phyloP scores from a whole-genome alignment of 1,140 invertebrate species.

The Philotrypesis tridentata region DNA sequence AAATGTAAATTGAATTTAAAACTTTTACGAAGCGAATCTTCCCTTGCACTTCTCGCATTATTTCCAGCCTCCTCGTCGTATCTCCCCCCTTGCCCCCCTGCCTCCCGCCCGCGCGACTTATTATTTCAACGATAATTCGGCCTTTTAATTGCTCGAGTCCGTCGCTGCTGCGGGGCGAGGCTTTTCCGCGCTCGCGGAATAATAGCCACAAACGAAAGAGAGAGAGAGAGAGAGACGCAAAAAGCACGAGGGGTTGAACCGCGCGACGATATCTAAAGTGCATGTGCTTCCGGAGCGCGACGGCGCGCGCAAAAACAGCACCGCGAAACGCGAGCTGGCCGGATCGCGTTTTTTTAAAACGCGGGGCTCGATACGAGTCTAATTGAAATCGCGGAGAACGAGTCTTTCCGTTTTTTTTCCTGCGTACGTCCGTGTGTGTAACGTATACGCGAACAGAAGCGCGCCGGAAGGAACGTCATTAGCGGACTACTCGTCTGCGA shows the following conservation, averaged over 20 bases:
- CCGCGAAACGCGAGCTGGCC: not conserved
- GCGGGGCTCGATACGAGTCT: not conserved
- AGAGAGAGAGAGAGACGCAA: too few relatives aligned
- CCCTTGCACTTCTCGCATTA: not conserved
- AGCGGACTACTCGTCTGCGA: not conserved
- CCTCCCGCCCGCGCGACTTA: not conserved
- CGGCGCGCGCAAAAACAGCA: not conserved
- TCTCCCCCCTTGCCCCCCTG: too few relatives aligned
- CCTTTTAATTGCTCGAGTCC: not conserved
- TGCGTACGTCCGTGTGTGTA: too few relatives aligned
- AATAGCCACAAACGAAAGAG: not conserved
- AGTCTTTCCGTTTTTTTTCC: not conserved
- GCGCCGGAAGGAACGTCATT: conserved; percentile 26
- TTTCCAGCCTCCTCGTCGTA: not conserved
- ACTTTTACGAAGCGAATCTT: not conserved
- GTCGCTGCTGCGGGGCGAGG: not conserved
- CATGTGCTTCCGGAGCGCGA: not conserved
- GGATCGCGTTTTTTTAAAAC: not conserved
- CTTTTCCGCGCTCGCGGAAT: not conserved
- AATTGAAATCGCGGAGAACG: conserved; percentile 11
- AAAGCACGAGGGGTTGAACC: not conserved
- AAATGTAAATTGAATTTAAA: conserved; percentile 6
- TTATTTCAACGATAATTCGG: conserved; percentile 8
- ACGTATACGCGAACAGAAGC: not conserved
- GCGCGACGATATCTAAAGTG: not conserved